Base-by-base conservation (phyloP, 2,888 invertebrate species). In the Phyllotreta striolata region DNA sequence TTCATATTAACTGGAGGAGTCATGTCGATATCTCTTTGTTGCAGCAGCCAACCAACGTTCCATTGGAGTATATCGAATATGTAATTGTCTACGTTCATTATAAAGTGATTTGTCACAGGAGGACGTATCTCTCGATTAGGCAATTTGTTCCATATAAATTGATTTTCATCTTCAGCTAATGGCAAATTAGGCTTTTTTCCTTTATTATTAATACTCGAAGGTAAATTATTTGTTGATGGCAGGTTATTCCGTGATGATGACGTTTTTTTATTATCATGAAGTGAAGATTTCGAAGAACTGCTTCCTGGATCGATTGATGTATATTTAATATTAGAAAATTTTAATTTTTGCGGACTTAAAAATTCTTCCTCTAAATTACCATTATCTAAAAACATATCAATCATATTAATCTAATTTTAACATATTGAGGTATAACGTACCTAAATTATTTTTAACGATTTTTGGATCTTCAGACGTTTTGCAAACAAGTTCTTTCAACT, bases 1-100 rank as follows among this genome's bases (percentile, higher is more conserved):
- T 68, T 76, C 51, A 78, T 77, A 34, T 84, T 83, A 34, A 87
- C 84, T 5, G 87, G 85, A 1, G 88, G 88, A 55, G 85, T 85
- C 1, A 83, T 81, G 60, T 82, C 81, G 8, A 80, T 77, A 51
- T 77, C 77, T 14, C 80, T 76, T 74, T 88, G 86, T 70, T 87
- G 86, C 62, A 84, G 79, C 1, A 91, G 75, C 91, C 90, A 91
- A 34, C 84, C 82, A 6, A 89, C 87, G 72, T 87, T 87, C 91
- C 91, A 91, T 1, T 60, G 72, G 4, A 90, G 81, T 67, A 91
- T 85, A 66, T 84, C 83, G 66, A 84, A 80, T 34, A 88, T 77
- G 8, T 87, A 85, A 46, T 84, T 80, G 66, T 85, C 84, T 6
- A 72, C 55, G 14, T 64, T 56, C 2, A 49, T 49, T 44, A 54